Conservation (phyloP, 1,140 invertebrate genomes). For the Agrypnia vestita region DNA sequence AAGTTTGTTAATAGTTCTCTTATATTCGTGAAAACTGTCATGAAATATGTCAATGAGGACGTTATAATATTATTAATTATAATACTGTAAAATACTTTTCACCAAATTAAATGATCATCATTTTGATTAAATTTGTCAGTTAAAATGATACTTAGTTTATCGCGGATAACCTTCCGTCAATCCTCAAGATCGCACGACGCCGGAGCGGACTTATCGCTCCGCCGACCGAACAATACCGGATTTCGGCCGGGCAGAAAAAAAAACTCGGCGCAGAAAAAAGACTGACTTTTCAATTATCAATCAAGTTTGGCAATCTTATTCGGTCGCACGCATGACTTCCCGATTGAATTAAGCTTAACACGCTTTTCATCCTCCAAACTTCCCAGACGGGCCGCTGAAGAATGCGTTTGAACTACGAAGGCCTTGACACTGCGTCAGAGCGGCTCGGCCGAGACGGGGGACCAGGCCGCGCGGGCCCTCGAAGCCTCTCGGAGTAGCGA, state of each 20-base stretch:
- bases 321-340: conserved; percentile 54
- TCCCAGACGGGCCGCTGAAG: conserved; percentile 18
- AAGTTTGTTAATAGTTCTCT: too few species aligned
- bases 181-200: neutral
- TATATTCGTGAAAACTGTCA: too few species aligned
- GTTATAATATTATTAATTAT: too few species aligned
- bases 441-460: neutral
- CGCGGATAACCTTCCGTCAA: too few species aligned
- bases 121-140: too few species aligned
- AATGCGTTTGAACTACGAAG: conserved; percentile 42
- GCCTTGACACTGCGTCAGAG: conserved; percentile 45
- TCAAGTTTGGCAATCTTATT: conserved; percentile 41
- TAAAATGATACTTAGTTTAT: too few species aligned
- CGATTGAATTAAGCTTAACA: conserved; percentile 54
- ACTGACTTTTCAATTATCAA: conserved; percentile 58
- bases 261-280: conserved; percentile 31
- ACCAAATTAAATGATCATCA: too few species aligned
- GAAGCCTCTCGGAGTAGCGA: too few species aligned
- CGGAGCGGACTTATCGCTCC: neutral
- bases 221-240: conserved; percentile 49
- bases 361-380: conserved; percentile 33
- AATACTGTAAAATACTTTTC: too few species aligned
- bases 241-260: conserved; percentile 24
- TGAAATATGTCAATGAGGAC: too few species aligned
- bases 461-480: conserved; percentile 5